Evolutionary conservation across 2,888 invertebrate species (phyloP).

Genomic region (Aquatica leii): DNA sequence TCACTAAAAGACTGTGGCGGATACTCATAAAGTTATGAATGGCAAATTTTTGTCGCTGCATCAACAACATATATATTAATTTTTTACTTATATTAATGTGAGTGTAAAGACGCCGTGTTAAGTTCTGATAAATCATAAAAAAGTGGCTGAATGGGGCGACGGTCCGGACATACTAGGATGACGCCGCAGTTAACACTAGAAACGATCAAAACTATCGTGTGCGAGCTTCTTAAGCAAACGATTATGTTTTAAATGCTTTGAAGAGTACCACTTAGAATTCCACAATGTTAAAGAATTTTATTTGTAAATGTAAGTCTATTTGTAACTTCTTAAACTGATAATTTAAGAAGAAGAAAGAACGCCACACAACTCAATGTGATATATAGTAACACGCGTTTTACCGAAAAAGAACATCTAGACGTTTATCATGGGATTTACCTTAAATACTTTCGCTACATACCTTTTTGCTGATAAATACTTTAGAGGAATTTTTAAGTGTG

Average conservation of each 20-base stretch:
- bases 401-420: no score
- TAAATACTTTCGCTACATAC: not conserved
- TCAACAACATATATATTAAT: conserved; percentile 24
- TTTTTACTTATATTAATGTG: conserved; percentile 24
- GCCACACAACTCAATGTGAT: no score
- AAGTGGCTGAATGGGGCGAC: conserved; percentile 39
- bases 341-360: not conserved
- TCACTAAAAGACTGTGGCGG: conserved; percentile 33
- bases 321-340: not conserved
- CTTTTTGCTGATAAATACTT: not conserved
- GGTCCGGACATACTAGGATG: conserved; percentile 32
- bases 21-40: conserved; percentile 25
- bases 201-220: conserved; percentile 23
- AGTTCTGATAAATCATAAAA: conserved; percentile 34
- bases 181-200: conserved; percentile 26
- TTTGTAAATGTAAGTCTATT: not conserved
- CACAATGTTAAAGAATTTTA: conserved; percentile 27
- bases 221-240: conserved; percentile 14
- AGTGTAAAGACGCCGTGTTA: conserved; percentile 39
- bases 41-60: conserved; percentile 29
- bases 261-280: conserved; percentile 25
- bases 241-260: conserved; percentile 1
- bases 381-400: no score
- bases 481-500: no score
- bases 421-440: no score